A percentile compares a stretch with the other conserved stretches of the same genome.
phyloP scores from a whole-genome alignment of 1,140 invertebrate genomes.

The Maniola jurtina region DNA sequence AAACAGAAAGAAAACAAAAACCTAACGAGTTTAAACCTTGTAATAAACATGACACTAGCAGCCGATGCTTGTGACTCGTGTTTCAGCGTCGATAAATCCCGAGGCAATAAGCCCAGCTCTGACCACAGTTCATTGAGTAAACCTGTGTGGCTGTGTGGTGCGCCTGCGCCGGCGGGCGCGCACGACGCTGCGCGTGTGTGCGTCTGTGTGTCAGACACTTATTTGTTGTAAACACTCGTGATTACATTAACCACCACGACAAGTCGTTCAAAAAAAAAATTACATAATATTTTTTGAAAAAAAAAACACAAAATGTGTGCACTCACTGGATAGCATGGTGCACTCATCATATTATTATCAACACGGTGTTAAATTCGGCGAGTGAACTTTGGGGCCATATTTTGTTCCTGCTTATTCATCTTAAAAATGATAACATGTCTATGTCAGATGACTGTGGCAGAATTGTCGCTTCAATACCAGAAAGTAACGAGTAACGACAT shows the following conservation, averaged over 20 bases:
- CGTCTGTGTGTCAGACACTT: constrained; percentile 47
- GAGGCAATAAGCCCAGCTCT: constrained; percentile 46
- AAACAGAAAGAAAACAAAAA: neutral
- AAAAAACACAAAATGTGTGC: neutral
- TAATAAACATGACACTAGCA: constrained; percentile 29
- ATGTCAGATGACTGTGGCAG: too few relatives aligned
- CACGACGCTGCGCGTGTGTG: constrained; percentile 38
- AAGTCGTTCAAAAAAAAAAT: neutral
- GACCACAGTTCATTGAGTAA: constrained; percentile 67
- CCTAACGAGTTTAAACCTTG: constrained; percentile 3
- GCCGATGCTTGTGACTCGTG: constrained; percentile 26
- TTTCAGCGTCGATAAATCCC: constrained; percentile 37
- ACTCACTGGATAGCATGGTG: too few relatives aligned
- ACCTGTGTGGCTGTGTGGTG: constrained; percentile 45
- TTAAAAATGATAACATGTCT: too few relatives aligned
- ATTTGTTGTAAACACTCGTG: constrained; percentile 50
- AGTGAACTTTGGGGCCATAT: too few relatives aligned
- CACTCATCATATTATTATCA: too few relatives aligned
- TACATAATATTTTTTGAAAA: neutral
- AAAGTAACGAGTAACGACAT: too few relatives aligned
- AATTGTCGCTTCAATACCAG: too few relatives aligned
- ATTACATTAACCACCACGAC: neutral
- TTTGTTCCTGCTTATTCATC: too few relatives aligned
- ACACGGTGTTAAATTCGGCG: too few relatives aligned
- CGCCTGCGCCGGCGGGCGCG: constrained; percentile 42